Evolutionary conservation across 2,113 vertebrate species (phyloP).

Genomic region (Poecile atricapillus): DNA sequence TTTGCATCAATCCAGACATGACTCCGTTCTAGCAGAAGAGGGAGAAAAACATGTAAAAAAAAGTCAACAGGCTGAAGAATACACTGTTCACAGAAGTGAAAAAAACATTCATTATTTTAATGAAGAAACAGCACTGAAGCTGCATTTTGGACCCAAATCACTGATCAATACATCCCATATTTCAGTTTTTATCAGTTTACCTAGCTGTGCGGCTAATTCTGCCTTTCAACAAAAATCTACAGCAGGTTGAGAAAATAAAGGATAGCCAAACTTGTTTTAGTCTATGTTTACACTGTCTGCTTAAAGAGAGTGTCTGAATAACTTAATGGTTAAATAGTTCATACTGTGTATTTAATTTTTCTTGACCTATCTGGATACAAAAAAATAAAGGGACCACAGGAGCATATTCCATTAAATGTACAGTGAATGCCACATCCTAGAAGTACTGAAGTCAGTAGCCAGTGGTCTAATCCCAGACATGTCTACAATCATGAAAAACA

Average conservation of each 20-base stretch:
- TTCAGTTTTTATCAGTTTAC: background rate
- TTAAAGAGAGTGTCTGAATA: background rate
- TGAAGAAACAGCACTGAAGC: background rate
- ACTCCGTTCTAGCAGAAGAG: constrained; percentile 83
- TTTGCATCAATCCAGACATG: constrained; percentile 98
- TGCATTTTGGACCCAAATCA: background rate
- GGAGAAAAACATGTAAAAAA: background rate
- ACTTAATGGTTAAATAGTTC: background rate
- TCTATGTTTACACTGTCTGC: background rate
- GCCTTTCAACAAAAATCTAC: background rate
- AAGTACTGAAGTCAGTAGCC: background rate
- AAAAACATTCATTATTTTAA: background rate
- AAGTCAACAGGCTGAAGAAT: background rate
- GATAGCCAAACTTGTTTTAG: background rate
- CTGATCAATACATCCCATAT: background rate
- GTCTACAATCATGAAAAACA: background rate
- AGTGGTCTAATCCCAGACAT: background rate
- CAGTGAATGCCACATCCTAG: rapidly evolving
- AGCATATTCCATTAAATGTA: background rate
- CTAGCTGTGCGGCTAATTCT: background rate
- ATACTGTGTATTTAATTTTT: background rate
- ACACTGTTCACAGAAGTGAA: background rate
- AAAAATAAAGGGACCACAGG: background rate
- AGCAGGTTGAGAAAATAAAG: background rate
- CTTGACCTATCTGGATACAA: background rate